Conservation (phyloP, 92 coral and sea anemone species). For the Palythoa grandis region DNA sequence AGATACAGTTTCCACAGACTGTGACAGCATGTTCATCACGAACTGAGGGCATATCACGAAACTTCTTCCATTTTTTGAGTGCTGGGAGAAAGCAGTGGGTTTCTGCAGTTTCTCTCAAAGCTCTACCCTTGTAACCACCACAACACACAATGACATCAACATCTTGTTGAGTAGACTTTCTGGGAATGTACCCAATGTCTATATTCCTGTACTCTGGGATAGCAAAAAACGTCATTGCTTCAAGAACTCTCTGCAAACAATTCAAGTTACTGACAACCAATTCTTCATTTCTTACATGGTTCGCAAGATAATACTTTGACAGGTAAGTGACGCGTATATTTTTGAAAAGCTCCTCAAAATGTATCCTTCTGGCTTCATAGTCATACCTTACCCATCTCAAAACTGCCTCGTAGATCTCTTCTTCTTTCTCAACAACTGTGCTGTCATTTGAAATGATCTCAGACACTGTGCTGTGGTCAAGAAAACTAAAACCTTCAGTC, state of each 20-base stretch:
- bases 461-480: slow-evolving; percentile 45
- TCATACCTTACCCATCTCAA: slow-evolving; percentile 75
- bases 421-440: slow-evolving; percentile 61
- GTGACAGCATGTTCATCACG: slow-evolving; percentile 73
- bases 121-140: slow-evolving; percentile 41
- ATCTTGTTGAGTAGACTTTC: slow-evolving; percentile 29
- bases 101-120: slow-evolving; percentile 37
- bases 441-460: slow-evolving; percentile 62
- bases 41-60: slow-evolving; percentile 63
- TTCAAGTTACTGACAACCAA: slow-evolving; percentile 55
- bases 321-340: slow-evolving; percentile 66
- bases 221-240: slow-evolving; percentile 47
- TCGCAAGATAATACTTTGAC: slow-evolving; percentile 66
- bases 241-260: slow-evolving; percentile 63
- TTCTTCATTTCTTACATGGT: slow-evolving; percentile 51
- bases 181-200: background rate
- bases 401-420: slow-evolving; percentile 77
- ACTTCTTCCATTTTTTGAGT: slow-evolving; percentile 52
- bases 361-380: slow-evolving; percentile 48
- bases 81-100: slow-evolving; percentile 52
- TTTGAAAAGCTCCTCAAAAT: slow-evolving; percentile 66
- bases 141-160: slow-evolving; percentile 40
- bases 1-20: slow-evolving; percentile 58
- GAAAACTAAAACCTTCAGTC: slow-evolving; percentile 52
- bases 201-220: slow-evolving; percentile 29